Evolutionary conservation across 2,113 vertebrate genomes (phyloP).

Genomic region (Nibea coibor): DNA sequence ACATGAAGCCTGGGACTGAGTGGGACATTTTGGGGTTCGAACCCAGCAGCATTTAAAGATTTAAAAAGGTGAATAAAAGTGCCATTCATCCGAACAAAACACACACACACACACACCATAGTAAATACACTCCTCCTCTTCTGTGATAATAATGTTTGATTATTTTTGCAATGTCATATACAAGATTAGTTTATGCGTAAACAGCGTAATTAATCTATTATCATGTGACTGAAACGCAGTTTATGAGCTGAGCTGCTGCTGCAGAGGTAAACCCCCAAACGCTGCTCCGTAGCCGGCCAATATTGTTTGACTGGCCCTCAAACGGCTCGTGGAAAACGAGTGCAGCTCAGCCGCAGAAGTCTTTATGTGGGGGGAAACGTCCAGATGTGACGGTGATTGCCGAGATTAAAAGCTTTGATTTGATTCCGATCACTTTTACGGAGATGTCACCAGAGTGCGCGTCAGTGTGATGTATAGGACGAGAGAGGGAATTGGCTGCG

Average conservation of each 20-base stretch:
- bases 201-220: not conserved
- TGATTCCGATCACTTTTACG: conserved; percentile 80
- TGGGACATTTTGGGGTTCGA: not conserved
- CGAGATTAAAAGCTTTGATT: conserved; percentile 82
- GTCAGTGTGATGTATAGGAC: conserved; percentile 76
- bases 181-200: not conserved
- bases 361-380: conserved; percentile 69
- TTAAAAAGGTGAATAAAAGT: not conserved
- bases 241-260: not conserved
- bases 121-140: not conserved
- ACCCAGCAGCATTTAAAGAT: not conserved
- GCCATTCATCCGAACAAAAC: not conserved
- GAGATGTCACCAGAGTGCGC: conserved; percentile 74
- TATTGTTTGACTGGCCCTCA: not conserved
- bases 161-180: not conserved
- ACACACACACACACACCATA: too few species aligned
- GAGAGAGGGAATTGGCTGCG: conserved; percentile 55
- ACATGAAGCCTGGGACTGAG: not conserved
- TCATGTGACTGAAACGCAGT: not conserved
- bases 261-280: not conserved
- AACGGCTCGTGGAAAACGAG: conserved; percentile 7
- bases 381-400: conserved; percentile 80
- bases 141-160: not conserved
- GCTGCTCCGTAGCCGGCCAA: not conserved
- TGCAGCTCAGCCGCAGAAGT: conserved; percentile 60